These are phyloP conservation scores for Phortica okadai DNA, from an alignment of 2,888 invertebrate genomes.

Conservation along the genomic window DNA sequence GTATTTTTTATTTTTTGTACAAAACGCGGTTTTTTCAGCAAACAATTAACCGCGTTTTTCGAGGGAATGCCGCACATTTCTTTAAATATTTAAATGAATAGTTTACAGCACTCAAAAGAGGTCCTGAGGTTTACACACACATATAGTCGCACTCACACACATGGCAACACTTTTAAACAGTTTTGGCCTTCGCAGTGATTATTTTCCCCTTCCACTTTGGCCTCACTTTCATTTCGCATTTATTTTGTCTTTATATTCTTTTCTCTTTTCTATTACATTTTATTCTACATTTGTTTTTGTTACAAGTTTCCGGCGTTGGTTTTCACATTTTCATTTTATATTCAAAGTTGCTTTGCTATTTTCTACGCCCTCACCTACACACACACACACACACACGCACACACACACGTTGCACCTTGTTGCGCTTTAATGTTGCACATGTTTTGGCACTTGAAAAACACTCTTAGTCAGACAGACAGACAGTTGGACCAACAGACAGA, in stretches of 20 bases:
- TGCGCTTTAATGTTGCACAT: background rate
- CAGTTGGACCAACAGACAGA: background rate
- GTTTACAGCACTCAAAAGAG: too few species aligned
- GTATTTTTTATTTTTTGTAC: too few species aligned
- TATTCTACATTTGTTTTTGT: conserved; percentile 4
- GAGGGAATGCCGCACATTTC: too few species aligned
- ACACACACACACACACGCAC: conserved; percentile 12
- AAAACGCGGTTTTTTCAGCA: too few species aligned
- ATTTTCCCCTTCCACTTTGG: background rate
- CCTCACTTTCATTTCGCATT: background rate
- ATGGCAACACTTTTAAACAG: background rate
- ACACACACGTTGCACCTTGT: conserved; percentile 15
- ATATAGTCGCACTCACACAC: background rate
- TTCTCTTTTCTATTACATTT: background rate
- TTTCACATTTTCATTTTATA: conserved; percentile 12
- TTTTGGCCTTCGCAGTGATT: background rate
- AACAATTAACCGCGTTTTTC: too few species aligned
- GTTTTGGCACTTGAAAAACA: background rate
- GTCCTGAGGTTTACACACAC: background rate
- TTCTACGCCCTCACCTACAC: conserved; percentile 9
- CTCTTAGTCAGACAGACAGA: background rate
- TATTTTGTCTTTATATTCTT: background rate
- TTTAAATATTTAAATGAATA: too few species aligned
- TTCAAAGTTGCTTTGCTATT: background rate
- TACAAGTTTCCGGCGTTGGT: background rate